Evolutionary conservation across 2,113 vertebrate species (phyloP), one percentile per base, ranked within the genome.

Genomic region (Melanostigma gelatinosum): DNA sequence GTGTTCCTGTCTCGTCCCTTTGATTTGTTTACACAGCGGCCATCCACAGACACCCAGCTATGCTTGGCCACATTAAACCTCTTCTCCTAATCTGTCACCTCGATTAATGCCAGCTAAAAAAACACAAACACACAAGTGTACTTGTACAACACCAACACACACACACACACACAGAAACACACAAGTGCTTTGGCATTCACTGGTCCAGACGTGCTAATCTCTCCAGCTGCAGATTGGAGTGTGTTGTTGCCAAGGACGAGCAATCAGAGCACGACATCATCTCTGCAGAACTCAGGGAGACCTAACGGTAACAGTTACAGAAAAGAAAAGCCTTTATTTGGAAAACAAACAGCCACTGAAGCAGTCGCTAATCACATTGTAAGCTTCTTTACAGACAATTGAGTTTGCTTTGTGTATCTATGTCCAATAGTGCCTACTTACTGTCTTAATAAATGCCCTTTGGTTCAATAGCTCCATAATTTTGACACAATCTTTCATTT

Each of bases 161-260:
- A 77, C 0, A 61, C n/a, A 64, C 27, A 65, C 24, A 24, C 24
- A 24, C 24, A 24, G 24, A 24, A 2, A 29, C 29, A 3, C 29
- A 29, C 29, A 29, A 29, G 29, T 29, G 75, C 72, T 83, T 85
- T 85, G 88, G 87, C 82, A 77, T 79, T 38, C 68, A 57, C 27
- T 65, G 80, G 75, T 82, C 82, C 86, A 88, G 88, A 88, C 84
- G 80, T 57, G 75, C 70, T 88, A 91, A 91, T 90, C 86, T 87
- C 40, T 84, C 55, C 68, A 63, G 40, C 79, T 80, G 76, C 85
- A 90, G 78, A 87, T 78, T 87, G 66, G 72, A 78, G 80, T 34
- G 72, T 67, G 77, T 42, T 48, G 34, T 10, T 13, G 80, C 85
- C 76, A 78, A 87, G 24, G 38, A 50, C 73, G 78, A 83, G 78